Conservation (phyloP, 2,888 invertebrate genomes). For the Trachelus troglodyta region DNA sequence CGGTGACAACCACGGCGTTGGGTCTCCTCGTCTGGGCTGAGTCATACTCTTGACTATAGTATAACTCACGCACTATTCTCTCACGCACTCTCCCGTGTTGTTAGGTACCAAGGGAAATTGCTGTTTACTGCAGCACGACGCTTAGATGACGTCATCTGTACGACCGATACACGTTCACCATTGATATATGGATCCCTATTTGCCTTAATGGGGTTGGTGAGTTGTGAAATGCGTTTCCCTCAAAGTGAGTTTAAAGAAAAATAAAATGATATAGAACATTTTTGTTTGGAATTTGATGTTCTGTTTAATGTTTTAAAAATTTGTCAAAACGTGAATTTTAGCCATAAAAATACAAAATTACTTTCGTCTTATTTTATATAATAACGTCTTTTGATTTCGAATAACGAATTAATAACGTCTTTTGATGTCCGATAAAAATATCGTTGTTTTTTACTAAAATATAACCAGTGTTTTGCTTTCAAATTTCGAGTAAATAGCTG, state of each 20-base stretch:
- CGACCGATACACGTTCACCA: background rate
- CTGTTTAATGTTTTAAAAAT: background rate
- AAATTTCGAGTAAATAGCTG: background rate
- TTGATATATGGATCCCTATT: background rate
- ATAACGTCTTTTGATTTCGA: no score
- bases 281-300: background rate
- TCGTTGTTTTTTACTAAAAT: no score
- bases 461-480: no score
- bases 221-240: background rate
- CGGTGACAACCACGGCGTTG: background rate
- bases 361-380: no score
- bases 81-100: background rate
- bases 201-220: background rate
- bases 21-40: background rate
- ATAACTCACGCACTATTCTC: background rate
- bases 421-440: no score
- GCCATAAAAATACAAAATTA: background rate
- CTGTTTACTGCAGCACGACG: background rate
- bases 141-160: background rate
- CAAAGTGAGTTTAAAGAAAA: background rate
- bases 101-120: background rate
- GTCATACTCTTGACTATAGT: background rate
- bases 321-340: background rate
- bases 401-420: no score
- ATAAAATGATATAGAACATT: background rate